Evolutionary conservation across 2,888 invertebrate genomes (phyloP).

Genomic region (Phortica magna): DNA sequence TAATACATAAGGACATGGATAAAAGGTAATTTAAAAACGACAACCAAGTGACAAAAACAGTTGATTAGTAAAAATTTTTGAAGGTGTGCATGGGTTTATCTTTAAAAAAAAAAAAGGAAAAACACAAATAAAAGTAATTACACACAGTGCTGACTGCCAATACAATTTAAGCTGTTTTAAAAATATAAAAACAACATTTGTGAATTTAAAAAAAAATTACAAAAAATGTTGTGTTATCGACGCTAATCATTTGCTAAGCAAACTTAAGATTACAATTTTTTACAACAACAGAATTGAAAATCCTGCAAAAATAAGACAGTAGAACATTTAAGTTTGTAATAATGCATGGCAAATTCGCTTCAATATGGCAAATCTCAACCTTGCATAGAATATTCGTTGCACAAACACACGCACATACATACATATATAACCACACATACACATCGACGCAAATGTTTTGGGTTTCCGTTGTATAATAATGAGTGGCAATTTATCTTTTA

Average conservation of each 20-base stretch:
- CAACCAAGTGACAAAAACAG: slow-evolving; percentile 17
- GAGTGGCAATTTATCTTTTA: slow-evolving; percentile 69
- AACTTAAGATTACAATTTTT: too few species aligned
- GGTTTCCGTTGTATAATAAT: slow-evolving; percentile 60
- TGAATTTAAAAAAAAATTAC: too few species aligned
- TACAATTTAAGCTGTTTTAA: neutral
- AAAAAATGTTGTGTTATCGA: slow-evolving; percentile 10
- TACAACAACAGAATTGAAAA: too few species aligned
- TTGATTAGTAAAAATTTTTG: slow-evolving; percentile 31
- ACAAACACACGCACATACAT: neutral
- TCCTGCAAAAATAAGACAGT: too few species aligned
- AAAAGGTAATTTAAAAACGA: slow-evolving; percentile 5
- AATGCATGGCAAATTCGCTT: too few species aligned
- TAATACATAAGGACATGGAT: slow-evolving; percentile 37
- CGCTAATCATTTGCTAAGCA: too few species aligned
- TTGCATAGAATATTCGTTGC: neutral
- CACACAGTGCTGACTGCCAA: slow-evolving; percentile 12
- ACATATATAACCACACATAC: neutral
- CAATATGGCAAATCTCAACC: neutral
- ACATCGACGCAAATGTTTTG: slow-evolving; percentile 6
- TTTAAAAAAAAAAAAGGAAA: slow-evolving; percentile 11
- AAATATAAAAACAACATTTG: slow-evolving; percentile 31
- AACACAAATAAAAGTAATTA: neutral
- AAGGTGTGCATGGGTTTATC: slow-evolving; percentile 17
- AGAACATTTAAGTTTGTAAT: too few species aligned